Percentiles rank a stretch among this genome's conserved stretches.
Evolutionary conservation across 1,140 invertebrate genomes (phyloP).

Genomic region (Heliconius nattereri): DNA sequence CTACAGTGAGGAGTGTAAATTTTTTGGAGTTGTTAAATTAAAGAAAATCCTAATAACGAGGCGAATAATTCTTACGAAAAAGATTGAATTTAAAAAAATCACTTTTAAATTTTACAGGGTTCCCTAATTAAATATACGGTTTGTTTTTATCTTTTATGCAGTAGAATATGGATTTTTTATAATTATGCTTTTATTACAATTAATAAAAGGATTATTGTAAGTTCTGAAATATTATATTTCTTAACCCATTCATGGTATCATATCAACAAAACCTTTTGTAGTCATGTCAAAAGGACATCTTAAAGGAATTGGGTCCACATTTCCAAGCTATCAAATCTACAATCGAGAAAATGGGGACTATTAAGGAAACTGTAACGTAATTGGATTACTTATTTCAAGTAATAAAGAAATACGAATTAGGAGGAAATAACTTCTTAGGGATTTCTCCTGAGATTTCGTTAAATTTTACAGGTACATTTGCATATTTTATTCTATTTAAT

Average conservation of each 20-base stretch:
- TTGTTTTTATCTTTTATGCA: too few species aligned
- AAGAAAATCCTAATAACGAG: too few species aligned
- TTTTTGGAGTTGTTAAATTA: too few species aligned
- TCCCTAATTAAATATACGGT: too few species aligned
- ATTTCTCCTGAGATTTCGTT: neutral
- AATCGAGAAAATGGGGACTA: conserved; percentile 9
- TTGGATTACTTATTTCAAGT: conserved; percentile 19
- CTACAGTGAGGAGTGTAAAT: too few species aligned
- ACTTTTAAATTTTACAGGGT: too few species aligned
- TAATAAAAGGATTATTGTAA: neutral
- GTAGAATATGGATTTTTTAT: too few species aligned
- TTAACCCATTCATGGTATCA: neutral
- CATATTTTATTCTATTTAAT: neutral
- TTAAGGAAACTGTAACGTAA: conserved; percentile 12
- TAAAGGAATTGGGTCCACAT: conserved; percentile 15
- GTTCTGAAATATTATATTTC: neutral
- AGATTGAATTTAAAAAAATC: too few species aligned
- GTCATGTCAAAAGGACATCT: conserved; percentile 9
- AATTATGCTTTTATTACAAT: too few species aligned
- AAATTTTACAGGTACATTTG: conserved; percentile 3
- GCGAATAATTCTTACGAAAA: too few species aligned
- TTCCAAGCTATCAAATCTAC: conserved; percentile 17
- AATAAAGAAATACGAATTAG: conserved; percentile 11
- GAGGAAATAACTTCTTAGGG: conserved; percentile 4
- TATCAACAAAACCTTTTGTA: neutral